Evolutionary conservation across 2,113 vertebrate species (phyloP), one percentile per base, ranked within the genome.

Genomic region (Leptocoma aspasia): DNA sequence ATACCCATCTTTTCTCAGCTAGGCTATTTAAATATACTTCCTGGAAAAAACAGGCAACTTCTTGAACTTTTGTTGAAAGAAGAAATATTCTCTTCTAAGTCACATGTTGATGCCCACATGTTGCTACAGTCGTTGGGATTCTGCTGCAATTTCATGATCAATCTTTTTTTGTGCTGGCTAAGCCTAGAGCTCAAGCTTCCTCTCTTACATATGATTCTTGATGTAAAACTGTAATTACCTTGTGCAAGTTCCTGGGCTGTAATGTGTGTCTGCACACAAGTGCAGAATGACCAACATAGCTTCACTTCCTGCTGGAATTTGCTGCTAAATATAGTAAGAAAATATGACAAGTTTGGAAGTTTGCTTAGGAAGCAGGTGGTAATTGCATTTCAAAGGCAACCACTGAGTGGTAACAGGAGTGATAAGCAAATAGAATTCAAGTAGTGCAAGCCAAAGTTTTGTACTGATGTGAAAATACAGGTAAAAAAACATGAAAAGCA

Each of bases 321-420:
- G 35, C 23, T 28, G 8, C 68, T 92, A 85, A 87, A 68, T 81
- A 66, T 56, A 88, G 60, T 9, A 71, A 88, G 22, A 21, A 79
- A 83, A 82, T 49, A 73, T 35, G 39, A 81, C 56, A 91, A 85
- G 23, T 77, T 92, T 90, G 28, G 42, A 53, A 71, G n/a, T 78
- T 91, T 92, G 21, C 81, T 89, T 76, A 59, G 71, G 65, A 89
- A 80, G 60, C 37, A 80, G 77, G 31, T 81, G 69, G 75, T 44
- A 92, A 93, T 83, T 92, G 73, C 35, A 81, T 91, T 90, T 65
- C 60, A 92, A 91, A 94, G 86, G 35, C 59, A 95, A 52, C n/a
- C 37, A 64, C 47, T 90, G 59, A 64, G 71, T 57, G 53, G 64
- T 59, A 88, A 80, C 49, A 86, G 45, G 39, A 96, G 21, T 86